Evolutionary conservation across 2,888 invertebrate species (phyloP).

Genomic region (Dastarcus helophoroides): DNA sequence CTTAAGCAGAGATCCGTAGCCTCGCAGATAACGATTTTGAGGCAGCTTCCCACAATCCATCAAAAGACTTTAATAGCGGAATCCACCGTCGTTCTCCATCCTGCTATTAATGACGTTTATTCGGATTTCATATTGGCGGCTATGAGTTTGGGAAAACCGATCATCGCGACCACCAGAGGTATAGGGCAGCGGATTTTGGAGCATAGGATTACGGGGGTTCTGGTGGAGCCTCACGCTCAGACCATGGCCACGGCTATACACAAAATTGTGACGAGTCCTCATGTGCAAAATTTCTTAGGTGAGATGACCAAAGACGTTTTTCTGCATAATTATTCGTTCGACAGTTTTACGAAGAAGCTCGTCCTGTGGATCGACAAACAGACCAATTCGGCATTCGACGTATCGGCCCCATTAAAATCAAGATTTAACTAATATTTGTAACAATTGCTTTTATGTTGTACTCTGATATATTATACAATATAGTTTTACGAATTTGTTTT

Average conservation of each 20-base stretch:
- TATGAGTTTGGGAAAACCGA: conserved; percentile 28
- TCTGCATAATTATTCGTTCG: conserved; percentile 24
- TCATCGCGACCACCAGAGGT: conserved; percentile 29
- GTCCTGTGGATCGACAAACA: too few species aligned
- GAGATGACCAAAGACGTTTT: conserved; percentile 30
- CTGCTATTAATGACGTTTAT: conserved; percentile 27
- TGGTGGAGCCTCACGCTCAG: conserved; percentile 26
- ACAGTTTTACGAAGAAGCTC: conserved; percentile 24
- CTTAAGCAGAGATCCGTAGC: conserved; percentile 26
- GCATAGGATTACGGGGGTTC: conserved; percentile 29
- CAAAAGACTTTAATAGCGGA: conserved; percentile 30
- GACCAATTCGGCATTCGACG: too few species aligned
- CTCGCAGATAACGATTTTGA: conserved; percentile 30
- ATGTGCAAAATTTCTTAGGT: conserved; percentile 28
- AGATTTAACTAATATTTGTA: too few species aligned
- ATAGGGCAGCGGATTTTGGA: conserved; percentile 25
- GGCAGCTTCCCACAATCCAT: conserved; percentile 26
- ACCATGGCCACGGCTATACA: conserved; percentile 28
- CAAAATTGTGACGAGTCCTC: conserved; percentile 27
- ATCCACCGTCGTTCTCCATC: conserved; percentile 27
- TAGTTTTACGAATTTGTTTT: too few species aligned
- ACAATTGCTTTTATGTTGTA: too few species aligned
- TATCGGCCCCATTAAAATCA: too few species aligned
- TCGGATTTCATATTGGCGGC: conserved; percentile 28
- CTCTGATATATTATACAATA: too few species aligned